phyloP scores from a whole-genome alignment of 2,888 invertebrate genomes.

The Serrognathus titanus region DNA sequence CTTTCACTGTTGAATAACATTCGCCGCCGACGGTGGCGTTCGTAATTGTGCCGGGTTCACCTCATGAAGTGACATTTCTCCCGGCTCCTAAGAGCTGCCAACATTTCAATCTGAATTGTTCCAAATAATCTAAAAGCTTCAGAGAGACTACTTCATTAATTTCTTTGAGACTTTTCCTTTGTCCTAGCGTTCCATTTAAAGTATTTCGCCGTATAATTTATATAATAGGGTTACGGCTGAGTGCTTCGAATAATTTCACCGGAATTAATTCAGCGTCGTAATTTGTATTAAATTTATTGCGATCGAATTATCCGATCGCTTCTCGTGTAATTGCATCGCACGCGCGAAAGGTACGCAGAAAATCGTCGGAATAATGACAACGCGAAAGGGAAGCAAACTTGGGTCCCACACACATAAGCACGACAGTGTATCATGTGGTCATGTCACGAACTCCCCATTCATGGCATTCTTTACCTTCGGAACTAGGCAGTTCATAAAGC shows the following conservation, averaged over 20 bases:
- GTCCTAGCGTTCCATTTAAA: conserved; percentile 19
- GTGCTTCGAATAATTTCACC: not conserved
- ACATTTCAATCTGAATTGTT: conserved; percentile 20
- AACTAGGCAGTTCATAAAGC: conserved; percentile 11
- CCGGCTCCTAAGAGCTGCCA: conserved; percentile 19
- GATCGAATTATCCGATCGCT: too few species aligned
- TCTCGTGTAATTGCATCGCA: too few species aligned
- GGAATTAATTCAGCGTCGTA: too few species aligned
- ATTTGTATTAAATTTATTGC: too few species aligned
- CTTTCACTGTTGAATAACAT: conserved; percentile 18
- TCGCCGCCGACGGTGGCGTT: conserved; percentile 21
- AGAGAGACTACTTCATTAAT: conserved; percentile 22
- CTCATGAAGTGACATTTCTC: conserved; percentile 22
- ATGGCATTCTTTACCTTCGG: conserved; percentile 12
- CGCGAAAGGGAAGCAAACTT: conserved; percentile 2
- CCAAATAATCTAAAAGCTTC: conserved; percentile 21
- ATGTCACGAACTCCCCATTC: conserved; percentile 9
- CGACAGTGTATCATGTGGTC: conserved; percentile 4
- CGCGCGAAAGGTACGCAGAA: too few species aligned
- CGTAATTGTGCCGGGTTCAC: conserved; percentile 22
- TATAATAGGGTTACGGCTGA: conserved; percentile 1
- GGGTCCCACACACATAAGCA: conserved; percentile 4
- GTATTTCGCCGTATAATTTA: conserved; percentile 19
- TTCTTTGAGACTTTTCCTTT: conserved; percentile 19
- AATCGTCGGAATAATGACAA: not conserved